Base-by-base conservation (phyloP, 2,888 invertebrate genomes). In the Heliconius ethilla region DNA sequence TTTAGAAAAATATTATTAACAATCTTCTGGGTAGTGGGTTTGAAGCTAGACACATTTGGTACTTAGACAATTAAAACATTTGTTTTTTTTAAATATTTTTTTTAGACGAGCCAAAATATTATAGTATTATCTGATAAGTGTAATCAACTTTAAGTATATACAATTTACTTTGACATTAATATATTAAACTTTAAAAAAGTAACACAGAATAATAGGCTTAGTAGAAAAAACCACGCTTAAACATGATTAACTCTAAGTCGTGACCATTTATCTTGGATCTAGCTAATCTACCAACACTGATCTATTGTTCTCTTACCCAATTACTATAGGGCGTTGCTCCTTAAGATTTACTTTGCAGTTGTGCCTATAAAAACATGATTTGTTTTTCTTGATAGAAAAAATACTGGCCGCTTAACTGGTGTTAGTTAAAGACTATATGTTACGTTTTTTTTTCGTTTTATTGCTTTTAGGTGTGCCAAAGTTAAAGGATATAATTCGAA, bases 271-370 rank as follows among this genome's bases (percentile, higher is more conserved):
- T 84, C 83, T 83, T 79, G 82, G 80, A 81, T 74, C 73, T 75
- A 76, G 75, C 72, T 79, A 78, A 81, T 78, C 80, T 81, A 80
- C 80, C 76, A 77, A 80, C 79, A 83, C 82, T 78, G 76, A 83
- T 82, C 82, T 83, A 83, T 83, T 84, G 83, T 84, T 81, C 81
- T 78, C 80, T 76, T 81, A 79, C 79, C 81, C 82, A 83, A 84
- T 83, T 83, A 81, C 79, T 77, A 75, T 75, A 75, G 82, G 82
- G 59, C 79, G 70, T 76, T 80, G 82, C 82, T 82, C 82, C 73
- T 13, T 37, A 67, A 33, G 51, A 55, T 55, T 59, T 72, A 72
- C 51, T 59, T 59, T 33, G 59, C 59, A 37, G 25, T 29, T 72
- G 33, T 33, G 33, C 15, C 13, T 72, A 72, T 15, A 59, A 15